Evolutionary conservation across 2,888 invertebrate genomes (phyloP).

Genomic region (Tholera decimalis): DNA sequence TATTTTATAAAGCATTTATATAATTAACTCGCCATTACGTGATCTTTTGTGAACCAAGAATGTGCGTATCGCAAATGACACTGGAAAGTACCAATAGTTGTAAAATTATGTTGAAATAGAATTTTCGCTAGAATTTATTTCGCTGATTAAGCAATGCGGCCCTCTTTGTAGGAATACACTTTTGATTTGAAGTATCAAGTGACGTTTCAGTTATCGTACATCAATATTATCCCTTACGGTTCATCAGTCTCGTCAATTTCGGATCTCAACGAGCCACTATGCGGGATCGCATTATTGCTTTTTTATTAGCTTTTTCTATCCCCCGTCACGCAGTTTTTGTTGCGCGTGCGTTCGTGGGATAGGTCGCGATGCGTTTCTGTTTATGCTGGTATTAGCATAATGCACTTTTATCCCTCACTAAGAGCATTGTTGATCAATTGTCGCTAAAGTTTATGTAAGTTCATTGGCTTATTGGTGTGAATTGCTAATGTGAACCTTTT

Average conservation of each 20-base stretch:
- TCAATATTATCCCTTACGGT: slow-evolving; percentile 77
- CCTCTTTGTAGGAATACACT: not conserved
- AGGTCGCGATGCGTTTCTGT: slow-evolving; percentile 82
- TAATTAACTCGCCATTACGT: slow-evolving; percentile 46
- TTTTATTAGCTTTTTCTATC: slow-evolving; percentile 89
- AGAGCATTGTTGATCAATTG: slow-evolving; percentile 81
- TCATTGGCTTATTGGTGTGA: slow-evolving; percentile 59
- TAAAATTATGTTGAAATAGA: slow-evolving; percentile 34
- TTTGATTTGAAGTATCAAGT: slow-evolving; percentile 44
- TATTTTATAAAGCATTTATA: slow-evolving; percentile 52
- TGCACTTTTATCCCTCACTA: slow-evolving; percentile 80
- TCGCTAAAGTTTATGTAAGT: slow-evolving; percentile 69
- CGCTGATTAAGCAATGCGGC: slow-evolving; percentile 28
- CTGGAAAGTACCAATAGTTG: slow-evolving; percentile 29
- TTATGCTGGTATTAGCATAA: slow-evolving; percentile 91
- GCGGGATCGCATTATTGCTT: slow-evolving; percentile 91
- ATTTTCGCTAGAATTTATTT: slow-evolving; percentile 27
- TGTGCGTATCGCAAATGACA: slow-evolving; percentile 44
- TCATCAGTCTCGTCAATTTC: slow-evolving; percentile 89
- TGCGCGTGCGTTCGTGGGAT: slow-evolving; percentile 87
- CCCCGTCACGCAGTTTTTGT: slow-evolving; percentile 88
- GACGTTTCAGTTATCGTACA: slow-evolving; percentile 58
- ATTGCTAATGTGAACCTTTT: slow-evolving; percentile 63
- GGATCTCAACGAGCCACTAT: slow-evolving; percentile 88
- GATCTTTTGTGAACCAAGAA: slow-evolving; percentile 49